Base-by-base conservation (phyloP, 2,797 vertebrate genomes). In the Helarctos malayanus region DNA sequence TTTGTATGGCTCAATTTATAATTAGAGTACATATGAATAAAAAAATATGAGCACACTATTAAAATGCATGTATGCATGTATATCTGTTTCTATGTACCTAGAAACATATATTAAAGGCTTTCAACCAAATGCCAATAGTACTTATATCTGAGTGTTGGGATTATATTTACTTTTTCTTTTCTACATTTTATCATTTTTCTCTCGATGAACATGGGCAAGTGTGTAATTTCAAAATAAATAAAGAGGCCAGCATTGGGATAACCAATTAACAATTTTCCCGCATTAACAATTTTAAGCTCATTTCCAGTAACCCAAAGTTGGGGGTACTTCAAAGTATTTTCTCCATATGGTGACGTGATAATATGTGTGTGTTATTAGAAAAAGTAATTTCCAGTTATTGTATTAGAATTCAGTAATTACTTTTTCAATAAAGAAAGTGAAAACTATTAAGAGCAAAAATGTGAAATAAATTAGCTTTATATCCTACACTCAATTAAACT, bases 371-470 rank as follows among this genome's bases (percentile, higher is more conserved):
- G 88, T 98, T 99, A 98, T 98, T 98, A 97, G 92, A 96, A 98
- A 96, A 98, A 98, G 97, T 96, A 92, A 98, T 98, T 98, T 98
- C 95, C 89, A 98, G 98, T 98, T 98, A 98, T 98, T 98, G 97
- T 98, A 98, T 97, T 57, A 76, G 97, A 98, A 98, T 98, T 80
- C 96, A 97, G 98, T 98, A 98, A 98, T 99, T 98, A 98, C 98
- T 98, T 98, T 98, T 98, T 98, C 98, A 98, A 98, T 98, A 98
- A 98, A 98, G 98, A 97, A 98, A 98, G 94, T 98, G 94, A 98
- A 97, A 98, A 98, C 98, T 97, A 98, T 97, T 98, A 98, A 91
- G 94, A 96, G 95, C 52, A 96, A 97, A 97, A 98, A 98, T 96
- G 94, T 98, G 97, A 98, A 98, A 98, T 98, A 98, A 99, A 98